Conservation (phyloP, 2,888 invertebrate genomes). For the Eurois occulta region DNA sequence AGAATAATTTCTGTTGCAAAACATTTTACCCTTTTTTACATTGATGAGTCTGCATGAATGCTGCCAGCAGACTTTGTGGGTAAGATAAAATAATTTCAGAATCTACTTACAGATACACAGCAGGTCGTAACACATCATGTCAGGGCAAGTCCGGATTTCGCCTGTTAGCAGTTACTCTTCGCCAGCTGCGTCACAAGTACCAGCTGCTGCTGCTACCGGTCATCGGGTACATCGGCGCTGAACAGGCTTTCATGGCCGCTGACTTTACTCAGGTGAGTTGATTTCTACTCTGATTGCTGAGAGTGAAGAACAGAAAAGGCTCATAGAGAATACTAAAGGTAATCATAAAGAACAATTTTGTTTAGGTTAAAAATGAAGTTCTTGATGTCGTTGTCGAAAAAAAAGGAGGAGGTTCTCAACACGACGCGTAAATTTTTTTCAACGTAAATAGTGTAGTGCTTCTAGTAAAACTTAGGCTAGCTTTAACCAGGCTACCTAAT, state of each 20-base stretch:
- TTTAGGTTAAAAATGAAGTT: no score
- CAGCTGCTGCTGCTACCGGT: slow-evolving; percentile 96
- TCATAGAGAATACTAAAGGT: background rate
- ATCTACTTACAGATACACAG: slow-evolving; percentile 76
- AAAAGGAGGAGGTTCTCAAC: no score
- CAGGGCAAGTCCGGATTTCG: slow-evolving; percentile 92
- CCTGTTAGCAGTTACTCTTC: slow-evolving; percentile 94
- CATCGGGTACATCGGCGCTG: slow-evolving; percentile 98
- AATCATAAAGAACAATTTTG: no score
- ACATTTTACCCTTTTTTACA: background rate
- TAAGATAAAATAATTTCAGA: background rate
- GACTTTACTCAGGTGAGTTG: slow-evolving; percentile 94
- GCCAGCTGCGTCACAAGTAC: slow-evolving; percentile 94
- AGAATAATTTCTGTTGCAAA: background rate
- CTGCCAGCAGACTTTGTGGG: background rate
- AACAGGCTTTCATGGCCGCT: slow-evolving; percentile 97
- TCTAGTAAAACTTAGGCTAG: no score
- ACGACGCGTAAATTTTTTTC: no score
- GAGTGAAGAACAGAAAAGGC: background rate
- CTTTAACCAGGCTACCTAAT: no score
- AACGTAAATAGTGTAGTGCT: no score
- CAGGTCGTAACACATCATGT: slow-evolving; percentile 88
- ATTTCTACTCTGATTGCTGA: background rate
- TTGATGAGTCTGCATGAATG: background rate
- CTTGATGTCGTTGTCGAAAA: no score